phyloP scores from a whole-genome alignment of 30 jellyfish, hydroid and myxozoan species.

The Phacellophora camtschatica region DNA sequence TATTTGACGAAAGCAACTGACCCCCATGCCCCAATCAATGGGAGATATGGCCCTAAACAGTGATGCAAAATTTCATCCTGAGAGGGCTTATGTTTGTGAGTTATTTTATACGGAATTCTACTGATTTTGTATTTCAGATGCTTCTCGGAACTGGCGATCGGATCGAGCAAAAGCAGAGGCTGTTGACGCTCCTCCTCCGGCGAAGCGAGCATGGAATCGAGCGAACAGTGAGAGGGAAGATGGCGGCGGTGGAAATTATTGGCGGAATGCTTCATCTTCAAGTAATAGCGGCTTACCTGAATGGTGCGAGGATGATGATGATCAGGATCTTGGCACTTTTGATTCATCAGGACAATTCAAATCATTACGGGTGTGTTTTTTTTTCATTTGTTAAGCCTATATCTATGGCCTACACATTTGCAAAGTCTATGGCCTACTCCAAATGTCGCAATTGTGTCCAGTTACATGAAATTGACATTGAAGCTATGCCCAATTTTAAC shows the following conservation, averaged over 20 bases:
- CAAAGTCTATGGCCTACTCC: no score
- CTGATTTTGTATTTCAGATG: constrained; percentile 20
- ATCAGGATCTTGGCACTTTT: constrained; percentile 86
- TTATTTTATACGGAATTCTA: no score
- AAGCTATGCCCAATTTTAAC: no score
- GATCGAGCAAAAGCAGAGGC: constrained; percentile 58
- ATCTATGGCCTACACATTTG: neutral
- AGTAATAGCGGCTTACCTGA: constrained; percentile 81
- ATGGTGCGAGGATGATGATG: constrained; percentile 93
- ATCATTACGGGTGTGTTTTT: constrained; percentile 40
- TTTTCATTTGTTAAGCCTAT: neutral
- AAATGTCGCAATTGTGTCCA: no score
- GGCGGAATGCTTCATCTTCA: constrained; percentile 42
- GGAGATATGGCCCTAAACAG: no score
- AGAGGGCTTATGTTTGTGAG: no score
- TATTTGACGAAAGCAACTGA: no score
- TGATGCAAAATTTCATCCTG: no score
- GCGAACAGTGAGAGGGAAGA: constrained; percentile 61
- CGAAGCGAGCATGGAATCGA: constrained; percentile 77
- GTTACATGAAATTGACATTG: no score
- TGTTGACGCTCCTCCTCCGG: constrained; percentile 7
- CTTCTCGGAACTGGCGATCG: constrained; percentile 75
- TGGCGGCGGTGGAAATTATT: constrained; percentile 26
- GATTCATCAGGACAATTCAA: constrained; percentile 94
- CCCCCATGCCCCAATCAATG: no score